Conservation (phyloP, 2,113 vertebrate genomes). For the Hystrix cristata region DNA sequence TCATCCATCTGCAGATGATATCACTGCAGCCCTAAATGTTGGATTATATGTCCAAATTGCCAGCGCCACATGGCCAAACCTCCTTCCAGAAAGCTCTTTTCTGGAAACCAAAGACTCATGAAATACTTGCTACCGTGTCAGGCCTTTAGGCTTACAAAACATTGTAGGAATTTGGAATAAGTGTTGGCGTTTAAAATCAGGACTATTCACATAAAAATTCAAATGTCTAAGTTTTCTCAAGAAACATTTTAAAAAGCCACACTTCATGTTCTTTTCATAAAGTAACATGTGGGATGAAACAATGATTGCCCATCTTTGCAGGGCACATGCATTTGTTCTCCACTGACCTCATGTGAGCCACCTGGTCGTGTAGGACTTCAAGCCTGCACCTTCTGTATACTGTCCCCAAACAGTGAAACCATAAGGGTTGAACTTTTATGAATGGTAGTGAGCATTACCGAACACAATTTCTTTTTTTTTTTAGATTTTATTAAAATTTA, state of each 20-base stretch:
- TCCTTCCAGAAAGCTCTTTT: background rate
- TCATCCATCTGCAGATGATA: background rate
- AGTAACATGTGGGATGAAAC: background rate
- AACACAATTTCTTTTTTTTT: background rate
- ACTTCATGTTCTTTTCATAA: background rate
- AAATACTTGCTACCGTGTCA: background rate
- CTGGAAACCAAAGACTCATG: background rate
- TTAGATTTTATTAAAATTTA: too few relatives aligned
- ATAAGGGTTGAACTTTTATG: background rate
- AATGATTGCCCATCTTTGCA: background rate
- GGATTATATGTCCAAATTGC: background rate
- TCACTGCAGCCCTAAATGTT: background rate
- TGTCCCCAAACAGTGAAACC: background rate
- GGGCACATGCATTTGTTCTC: background rate
- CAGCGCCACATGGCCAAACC: too few relatives aligned
- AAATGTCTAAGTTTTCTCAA: background rate
- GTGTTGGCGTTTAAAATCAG: background rate
- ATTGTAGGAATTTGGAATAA: background rate
- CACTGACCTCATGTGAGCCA: background rate
- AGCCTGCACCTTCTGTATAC: background rate
- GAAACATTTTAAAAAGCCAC: background rate
- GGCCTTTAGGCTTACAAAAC: background rate
- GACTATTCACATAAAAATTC: constrained; percentile 16
- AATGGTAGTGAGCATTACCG: background rate
- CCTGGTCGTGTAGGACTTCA: background rate